phyloP scores from a whole-genome alignment of 2,888 invertebrate species.

The Vanessa cardui region DNA sequence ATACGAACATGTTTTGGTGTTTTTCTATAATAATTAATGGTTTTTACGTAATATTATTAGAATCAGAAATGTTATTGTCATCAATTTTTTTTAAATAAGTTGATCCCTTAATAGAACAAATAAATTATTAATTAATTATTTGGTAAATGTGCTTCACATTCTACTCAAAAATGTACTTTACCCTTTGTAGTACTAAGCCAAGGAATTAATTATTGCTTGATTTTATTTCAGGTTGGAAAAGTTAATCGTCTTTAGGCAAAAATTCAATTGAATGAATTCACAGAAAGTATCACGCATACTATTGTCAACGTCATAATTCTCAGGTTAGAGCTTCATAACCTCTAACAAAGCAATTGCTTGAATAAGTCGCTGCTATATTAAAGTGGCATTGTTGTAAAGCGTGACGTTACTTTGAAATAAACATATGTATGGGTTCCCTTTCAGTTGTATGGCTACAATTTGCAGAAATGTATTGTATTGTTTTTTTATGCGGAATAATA shows the following conservation, averaged over 20 bases:
- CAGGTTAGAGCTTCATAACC: slow-evolving; percentile 15
- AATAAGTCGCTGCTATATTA: slow-evolving; percentile 19
- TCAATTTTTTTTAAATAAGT: too few relatives aligned
- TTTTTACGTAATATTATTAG: too few relatives aligned
- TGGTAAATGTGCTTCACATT: too few relatives aligned
- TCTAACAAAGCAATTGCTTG: slow-evolving; percentile 30
- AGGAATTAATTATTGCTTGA: too few relatives aligned
- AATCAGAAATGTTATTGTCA: too few relatives aligned
- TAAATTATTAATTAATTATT: too few relatives aligned
- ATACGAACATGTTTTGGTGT: too few relatives aligned
- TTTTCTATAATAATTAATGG: too few relatives aligned
- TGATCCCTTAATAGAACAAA: too few relatives aligned
- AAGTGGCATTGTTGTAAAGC: slow-evolving; percentile 14
- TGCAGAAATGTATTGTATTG: not conserved
- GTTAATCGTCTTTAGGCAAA: not conserved
- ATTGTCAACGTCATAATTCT: slow-evolving; percentile 16
- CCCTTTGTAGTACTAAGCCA: too few relatives aligned
- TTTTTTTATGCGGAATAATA: not conserved
- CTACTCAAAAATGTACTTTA: too few relatives aligned
- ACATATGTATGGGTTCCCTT: slow-evolving; percentile 2
- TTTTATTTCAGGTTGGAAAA: too few relatives aligned
- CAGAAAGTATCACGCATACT: slow-evolving; percentile 1
- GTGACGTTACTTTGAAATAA: slow-evolving; percentile 8
- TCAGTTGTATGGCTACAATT: slow-evolving; percentile 4
- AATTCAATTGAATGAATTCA: not conserved